Evolutionary conservation across 2,113 vertebrate species (phyloP), one percentile per base, ranked within the genome.

Genomic region (Anhinga anhinga): DNA sequence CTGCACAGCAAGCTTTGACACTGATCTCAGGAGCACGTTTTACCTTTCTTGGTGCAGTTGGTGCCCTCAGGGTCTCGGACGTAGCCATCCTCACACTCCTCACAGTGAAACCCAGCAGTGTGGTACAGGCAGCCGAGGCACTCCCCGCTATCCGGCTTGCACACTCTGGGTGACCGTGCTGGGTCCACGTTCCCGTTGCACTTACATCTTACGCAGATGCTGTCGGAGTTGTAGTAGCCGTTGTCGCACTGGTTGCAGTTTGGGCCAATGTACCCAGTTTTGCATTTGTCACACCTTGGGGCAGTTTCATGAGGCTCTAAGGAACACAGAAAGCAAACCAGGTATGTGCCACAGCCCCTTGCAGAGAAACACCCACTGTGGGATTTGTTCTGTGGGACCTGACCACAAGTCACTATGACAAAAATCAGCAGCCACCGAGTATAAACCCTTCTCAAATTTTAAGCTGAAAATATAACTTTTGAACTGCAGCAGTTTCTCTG

Each of bases 151-250:
- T 99, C 98, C 0, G 99, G 98, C 86, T 98, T 95, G 94, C 99
- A 99, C 65, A 99, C 85, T 80, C 98, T 77, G 14, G 98, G 95
- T 1, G 97, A 98, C 36, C 79, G 98, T 9, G 8, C 83, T 1
- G 97, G 98, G 91, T 99, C 98, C 44, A 98, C 98, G 1, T 99
- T 99, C 26, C 99, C 99, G 0, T 98, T 98, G 97, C 99, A 99
- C 8, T 98, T 88, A 27, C 99, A 99, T 4, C 92, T 97, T 16
- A 98, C 85, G 9, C 99, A 99, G 74, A 98, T 96, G 81, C 98
- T 98, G 69, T 99, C 98, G 0, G 97, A 97, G 97, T 98, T 99
- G 98, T 98, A 99, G 98, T 98, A 99, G 86, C 99, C 99, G 1
- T 97, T 89, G 61, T 91, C 97, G 87, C 99, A 99, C 32, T 66